Evolutionary conservation across 2,888 invertebrate genomes (phyloP).

Genomic region (Galeopsomyia nigrocyanea): DNA sequence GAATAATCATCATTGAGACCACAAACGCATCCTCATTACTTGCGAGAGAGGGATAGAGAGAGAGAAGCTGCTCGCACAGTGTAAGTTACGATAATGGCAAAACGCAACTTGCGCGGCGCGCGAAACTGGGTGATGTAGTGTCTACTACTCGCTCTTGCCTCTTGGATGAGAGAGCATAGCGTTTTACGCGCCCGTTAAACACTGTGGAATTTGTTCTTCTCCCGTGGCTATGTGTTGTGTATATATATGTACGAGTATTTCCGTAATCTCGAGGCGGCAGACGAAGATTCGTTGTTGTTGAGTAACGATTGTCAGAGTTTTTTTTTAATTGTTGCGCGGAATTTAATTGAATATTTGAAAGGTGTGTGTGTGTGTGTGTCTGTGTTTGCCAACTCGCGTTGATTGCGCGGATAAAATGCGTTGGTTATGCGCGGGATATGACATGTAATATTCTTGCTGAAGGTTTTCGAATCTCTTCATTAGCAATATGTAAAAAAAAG

Average conservation of each 20-base stretch:
- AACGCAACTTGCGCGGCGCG: constrained; percentile 1
- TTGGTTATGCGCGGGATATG: no score
- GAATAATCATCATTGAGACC: no score
- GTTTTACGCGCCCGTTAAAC: constrained; percentile 39
- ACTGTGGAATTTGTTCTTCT: constrained; percentile 34
- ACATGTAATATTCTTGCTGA: no score
- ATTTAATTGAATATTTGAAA: no score
- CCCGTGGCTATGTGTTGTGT: no score
- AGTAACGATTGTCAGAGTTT: no score
- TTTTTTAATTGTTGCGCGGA: no score
- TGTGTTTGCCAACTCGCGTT: no score
- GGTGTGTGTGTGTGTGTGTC: no score
- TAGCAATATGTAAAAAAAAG: no score
- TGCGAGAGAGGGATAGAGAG: neutral
- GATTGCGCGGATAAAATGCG: no score
- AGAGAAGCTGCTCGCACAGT: neutral
- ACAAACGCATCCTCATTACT: constrained; percentile 40
- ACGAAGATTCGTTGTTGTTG: neutral
- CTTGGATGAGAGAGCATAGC: neutral
- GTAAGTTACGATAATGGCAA: constrained; percentile 44
- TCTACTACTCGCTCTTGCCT: neutral
- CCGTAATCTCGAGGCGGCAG: constrained; percentile 12
- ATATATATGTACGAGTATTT: constrained; percentile 19
- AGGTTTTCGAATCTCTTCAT: no score
- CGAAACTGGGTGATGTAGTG: constrained; percentile 21